Percentiles rank a stretch among this genome's conserved stretches.
phyloP scores from a whole-genome alignment of 2,113 vertebrate species.

The Rallus limicola region DNA sequence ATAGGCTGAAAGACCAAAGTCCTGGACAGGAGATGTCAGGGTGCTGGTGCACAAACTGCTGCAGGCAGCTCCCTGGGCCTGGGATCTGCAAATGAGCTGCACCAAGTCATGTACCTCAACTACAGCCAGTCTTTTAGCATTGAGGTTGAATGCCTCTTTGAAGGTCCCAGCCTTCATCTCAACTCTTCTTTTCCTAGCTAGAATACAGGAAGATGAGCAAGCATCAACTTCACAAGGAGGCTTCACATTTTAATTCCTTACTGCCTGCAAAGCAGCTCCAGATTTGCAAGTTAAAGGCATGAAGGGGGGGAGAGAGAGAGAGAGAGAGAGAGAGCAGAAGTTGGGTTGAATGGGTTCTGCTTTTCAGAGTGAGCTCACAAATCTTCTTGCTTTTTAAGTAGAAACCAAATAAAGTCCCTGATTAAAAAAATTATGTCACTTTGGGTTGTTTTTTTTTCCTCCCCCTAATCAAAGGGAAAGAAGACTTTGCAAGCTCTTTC shows the following conservation, averaged over 20 bases:
- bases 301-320: too few relatives aligned
- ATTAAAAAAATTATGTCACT: background rate
- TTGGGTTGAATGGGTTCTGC: background rate
- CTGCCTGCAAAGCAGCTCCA: background rate
- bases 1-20: background rate
- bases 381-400: background rate
- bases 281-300: constrained; percentile 19
- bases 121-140: background rate
- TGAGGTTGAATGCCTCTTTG: background rate
- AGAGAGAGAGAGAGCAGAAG: background rate
- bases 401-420: background rate
- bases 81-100: background rate
- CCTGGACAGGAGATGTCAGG: background rate
- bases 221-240: background rate
- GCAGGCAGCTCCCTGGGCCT: background rate
- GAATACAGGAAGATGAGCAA: background rate
- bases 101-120: background rate
- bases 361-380: background rate
- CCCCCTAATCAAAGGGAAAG: background rate
- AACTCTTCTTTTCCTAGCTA: background rate
- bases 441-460: background rate
- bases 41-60: background rate
- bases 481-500: background rate
- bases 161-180: background rate
- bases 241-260: background rate